Base-by-base conservation (phyloP, 2,888 invertebrate genomes). In the Timema podura region DNA sequence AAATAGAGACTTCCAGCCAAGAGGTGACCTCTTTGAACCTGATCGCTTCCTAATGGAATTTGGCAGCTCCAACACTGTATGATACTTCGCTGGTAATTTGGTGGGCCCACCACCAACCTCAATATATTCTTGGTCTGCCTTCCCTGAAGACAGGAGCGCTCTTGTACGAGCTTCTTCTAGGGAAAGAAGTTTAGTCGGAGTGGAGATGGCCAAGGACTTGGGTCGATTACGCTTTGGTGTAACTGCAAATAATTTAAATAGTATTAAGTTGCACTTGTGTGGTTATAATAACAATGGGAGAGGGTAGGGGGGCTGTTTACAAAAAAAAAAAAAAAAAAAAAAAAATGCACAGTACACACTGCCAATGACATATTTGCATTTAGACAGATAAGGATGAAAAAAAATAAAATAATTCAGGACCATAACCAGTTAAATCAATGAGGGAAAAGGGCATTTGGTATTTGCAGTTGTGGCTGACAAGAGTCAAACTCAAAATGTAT, bases 41-140 rank as follows among this genome's bases (percentile, higher is more conserved):
- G 89, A 89, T 67, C 86, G 76, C 74, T 65, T 69, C n/a, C 69
- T 66, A 44, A 57, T 3, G 16, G 69, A 69, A 67, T 76, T 75
- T 0, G 96, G 97, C 64, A 96, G 83, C 71, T 97, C 96, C 74
- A 98, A 86, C 6, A 98, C 92, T 0, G 98, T 98, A 81, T 98
- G 98, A 79, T 96, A 98, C 76, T 87, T 89, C 68, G 89, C 82
- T 72, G 92, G 88, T 79, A 96, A 80, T 81, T 89, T 87, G 76
- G 89, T 82, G 74, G 95, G 91, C 74, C 96, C 88, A 68, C 92
- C 90, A 77, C 82, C 83, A 77, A 95, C 84, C 85, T 89, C 86
- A 80, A 91, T 85, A 82, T 93, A 89, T 76, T 89, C 90, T 57
- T 89, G 87, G 65, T 89, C 86, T 69, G 81, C 76, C 74, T 79